Base-by-base conservation (phyloP, 1,140 invertebrate species). In the Hesperophylax magnus region DNA sequence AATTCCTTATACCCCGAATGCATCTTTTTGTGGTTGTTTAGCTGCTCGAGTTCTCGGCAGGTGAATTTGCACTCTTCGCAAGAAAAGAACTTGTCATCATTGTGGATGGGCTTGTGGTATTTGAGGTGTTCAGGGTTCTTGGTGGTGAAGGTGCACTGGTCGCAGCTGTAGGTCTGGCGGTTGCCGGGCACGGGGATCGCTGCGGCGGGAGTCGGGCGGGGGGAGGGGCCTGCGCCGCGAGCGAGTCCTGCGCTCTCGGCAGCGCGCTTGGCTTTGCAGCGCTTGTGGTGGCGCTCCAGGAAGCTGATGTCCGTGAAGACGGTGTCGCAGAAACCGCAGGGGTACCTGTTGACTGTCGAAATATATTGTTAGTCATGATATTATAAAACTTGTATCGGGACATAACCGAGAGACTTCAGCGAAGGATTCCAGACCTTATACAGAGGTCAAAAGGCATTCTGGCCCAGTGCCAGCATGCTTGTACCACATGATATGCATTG, bases 101-200 rank as follows among this genome's bases (percentile, higher is more conserved):
- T 56, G 27, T 81, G 79, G 5, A 76, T 77, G 39, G 79, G 79
- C 27, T 47, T 63, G 24, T 81, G 79, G 52, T 81, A 81, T 20
- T 77, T 65, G 54, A 81, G 58, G 20, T 81, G 79, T 15, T 81
- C 79, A 5, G 79, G 79, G 54, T 81, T 81, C 34, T 81, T 81
- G n/a, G 79, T 81, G 6, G 79, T 76, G 53, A 81, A 81, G 17
- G 56, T 77, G 74, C 79, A 81, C 24, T 72, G 72, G 11, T 75
- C 47, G 63, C 79, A 81, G 31, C 17, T 24, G 39, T 79, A 79
- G 15, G 67, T 69, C 27, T 72, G 63, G 27, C 61, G 60, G 34
- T 39, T 47, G 60, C 65, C 69, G 7, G 69, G 71, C 11, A 80
- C n/a, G 54, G 15, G 47, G n/a, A 47, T 22, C 9, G 11, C 3